Evolutionary conservation across 2,888 invertebrate species (phyloP).

Genomic region (Folsomia manolachei): DNA sequence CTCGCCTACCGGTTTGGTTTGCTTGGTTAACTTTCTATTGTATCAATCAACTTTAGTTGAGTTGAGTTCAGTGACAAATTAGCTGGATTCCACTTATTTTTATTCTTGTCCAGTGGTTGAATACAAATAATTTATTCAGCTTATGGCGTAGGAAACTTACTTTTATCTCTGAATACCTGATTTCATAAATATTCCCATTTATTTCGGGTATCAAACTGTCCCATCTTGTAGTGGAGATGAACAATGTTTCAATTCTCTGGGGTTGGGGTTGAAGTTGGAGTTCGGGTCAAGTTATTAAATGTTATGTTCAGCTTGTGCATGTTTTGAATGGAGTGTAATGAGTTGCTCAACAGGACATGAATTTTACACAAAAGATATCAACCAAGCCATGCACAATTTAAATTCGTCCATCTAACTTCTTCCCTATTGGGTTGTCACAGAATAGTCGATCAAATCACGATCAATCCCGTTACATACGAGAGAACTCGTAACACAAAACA

Average conservation of each 20-base stretch:
- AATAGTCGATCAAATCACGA: not conserved
- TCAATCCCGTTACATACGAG: not conserved
- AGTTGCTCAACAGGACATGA: not conserved
- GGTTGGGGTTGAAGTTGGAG: too few species aligned
- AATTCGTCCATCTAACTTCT: not conserved
- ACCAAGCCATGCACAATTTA: not conserved
- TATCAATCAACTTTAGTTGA: not conserved
- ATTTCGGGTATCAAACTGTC: not conserved
- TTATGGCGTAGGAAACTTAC: not conserved
- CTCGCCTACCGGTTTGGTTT: too few species aligned
- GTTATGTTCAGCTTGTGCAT: too few species aligned
- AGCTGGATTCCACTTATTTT: constrained; percentile 3
- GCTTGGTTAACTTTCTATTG: not conserved
- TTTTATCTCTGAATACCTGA: not conserved
- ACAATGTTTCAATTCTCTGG: not conserved
- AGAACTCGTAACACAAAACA: not conserved
- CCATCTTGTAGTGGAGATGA: not conserved
- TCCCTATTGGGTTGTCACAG: not conserved
- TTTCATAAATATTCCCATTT: not conserved
- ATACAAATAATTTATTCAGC: not conserved
- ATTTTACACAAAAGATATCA: not conserved
- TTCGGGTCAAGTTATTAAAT: too few species aligned
- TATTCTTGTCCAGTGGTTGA: not conserved
- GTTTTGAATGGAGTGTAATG: not conserved
- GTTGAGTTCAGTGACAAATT: constrained; percentile 17